Conservation (phyloP, 2,888 invertebrate species). For the Caenorhabditis imperialis region DNA sequence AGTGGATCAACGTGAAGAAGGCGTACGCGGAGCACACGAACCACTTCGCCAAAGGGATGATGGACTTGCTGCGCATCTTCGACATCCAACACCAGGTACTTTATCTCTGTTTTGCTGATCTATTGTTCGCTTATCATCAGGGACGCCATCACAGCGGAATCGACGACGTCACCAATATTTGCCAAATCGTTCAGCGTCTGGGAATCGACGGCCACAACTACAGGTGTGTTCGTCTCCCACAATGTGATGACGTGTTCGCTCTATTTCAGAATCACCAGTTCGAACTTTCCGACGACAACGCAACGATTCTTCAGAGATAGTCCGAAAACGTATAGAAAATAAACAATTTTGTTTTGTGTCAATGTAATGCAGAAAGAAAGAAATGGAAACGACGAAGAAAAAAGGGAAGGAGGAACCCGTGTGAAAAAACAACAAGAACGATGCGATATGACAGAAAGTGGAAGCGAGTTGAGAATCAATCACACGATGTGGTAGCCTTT, state of each 20-base stretch:
- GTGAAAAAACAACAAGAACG: slow-evolving; percentile 16
- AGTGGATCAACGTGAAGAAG: slow-evolving; percentile 83
- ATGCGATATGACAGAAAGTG: slow-evolving; percentile 9
- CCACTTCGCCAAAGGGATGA: slow-evolving; percentile 79
- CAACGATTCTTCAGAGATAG: slow-evolving; percentile 25
- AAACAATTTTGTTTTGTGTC: background rate
- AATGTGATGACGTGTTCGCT: slow-evolving; percentile 10
- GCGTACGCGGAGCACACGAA: slow-evolving; percentile 77
- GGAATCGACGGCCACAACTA: slow-evolving; percentile 49
- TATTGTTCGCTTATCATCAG: slow-evolving; percentile 36
- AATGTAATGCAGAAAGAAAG: no score
- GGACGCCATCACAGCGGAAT: slow-evolving; percentile 81
- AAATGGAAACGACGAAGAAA: slow-evolving; percentile 25
- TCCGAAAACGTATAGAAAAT: background rate
- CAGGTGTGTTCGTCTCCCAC: slow-evolving; percentile 28
- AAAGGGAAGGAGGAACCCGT: background rate
- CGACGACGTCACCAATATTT: slow-evolving; percentile 80
- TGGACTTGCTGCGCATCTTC: slow-evolving; percentile 49
- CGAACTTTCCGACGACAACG: background rate
- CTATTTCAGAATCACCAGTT: slow-evolving; percentile 42
- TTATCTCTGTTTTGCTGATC: background rate
- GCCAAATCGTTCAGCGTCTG: slow-evolving; percentile 62
- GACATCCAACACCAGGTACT: slow-evolving; percentile 40
- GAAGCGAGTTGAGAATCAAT: background rate
- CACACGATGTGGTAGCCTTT: slow-evolving; percentile 66